Percentiles rank a stretch among this genome's conserved stretches.
phyloP scores from a whole-genome alignment of 2,797 vertebrate genomes.

The Cephalopachus bancanus region DNA sequence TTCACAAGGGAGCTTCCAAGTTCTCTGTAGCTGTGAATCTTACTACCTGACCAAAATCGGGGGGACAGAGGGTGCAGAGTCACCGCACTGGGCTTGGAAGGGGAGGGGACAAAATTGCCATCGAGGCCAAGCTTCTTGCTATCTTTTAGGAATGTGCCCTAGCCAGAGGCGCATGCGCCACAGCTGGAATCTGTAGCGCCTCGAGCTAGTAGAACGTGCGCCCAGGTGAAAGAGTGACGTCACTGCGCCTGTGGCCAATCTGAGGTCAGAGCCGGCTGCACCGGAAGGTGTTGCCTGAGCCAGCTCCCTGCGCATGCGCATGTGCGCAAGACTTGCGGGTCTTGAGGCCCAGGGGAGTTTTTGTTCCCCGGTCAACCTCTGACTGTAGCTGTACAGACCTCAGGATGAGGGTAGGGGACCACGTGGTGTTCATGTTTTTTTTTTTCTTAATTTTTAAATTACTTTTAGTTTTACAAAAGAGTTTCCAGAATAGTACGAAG shows the following conservation, averaged over 20 bases:
- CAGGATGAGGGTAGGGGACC: not conserved
- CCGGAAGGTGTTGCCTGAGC: too few relatives aligned
- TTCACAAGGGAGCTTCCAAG: not conserved
- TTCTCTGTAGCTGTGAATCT: not conserved
- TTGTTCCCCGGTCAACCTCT: not conserved
- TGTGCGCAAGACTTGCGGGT: rapidly evolving
- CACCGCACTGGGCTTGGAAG: not conserved
- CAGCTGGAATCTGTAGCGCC: too few relatives aligned
- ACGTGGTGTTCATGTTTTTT: not conserved
- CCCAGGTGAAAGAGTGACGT: rapidly evolving
- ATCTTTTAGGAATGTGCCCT: not conserved
- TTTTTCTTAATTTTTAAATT: not conserved
- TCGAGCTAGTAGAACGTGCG: rapidly evolving
- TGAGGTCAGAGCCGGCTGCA: rapidly evolving
- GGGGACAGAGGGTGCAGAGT: not conserved
- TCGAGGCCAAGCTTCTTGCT: not conserved
- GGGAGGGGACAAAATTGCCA: not conserved
- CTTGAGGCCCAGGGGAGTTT: not conserved
- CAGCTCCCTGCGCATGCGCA: rapidly evolving
- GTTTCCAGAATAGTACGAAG: not conserved
- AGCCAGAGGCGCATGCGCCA: not conserved
- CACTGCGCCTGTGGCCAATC: not conserved
- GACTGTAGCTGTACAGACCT: not conserved
- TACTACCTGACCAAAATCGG: not conserved
- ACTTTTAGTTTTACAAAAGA: not conserved